phyloP scores from a whole-genome alignment of 2,888 invertebrate genomes.

The Chromoteleia sp. region DNA sequence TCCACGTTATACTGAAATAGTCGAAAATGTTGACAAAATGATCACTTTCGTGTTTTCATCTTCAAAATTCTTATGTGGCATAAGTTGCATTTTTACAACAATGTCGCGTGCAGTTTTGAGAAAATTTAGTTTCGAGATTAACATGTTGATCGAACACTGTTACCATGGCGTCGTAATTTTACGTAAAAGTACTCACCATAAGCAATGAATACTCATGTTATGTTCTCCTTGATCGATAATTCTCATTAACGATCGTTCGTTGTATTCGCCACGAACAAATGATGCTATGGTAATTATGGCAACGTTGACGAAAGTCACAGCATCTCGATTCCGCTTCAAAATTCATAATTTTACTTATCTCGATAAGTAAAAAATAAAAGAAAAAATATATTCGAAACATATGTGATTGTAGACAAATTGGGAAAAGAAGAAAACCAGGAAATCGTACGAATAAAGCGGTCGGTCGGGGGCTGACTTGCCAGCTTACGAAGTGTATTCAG shows the following conservation, averaged over 20 bases:
- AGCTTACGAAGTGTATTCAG: conserved; percentile 33
- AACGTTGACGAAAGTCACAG: conserved; percentile 3
- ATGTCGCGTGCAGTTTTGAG: conserved; percentile 6
- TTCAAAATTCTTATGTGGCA: not conserved
- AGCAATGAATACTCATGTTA: conserved; percentile 3
- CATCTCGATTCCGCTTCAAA: not conserved
- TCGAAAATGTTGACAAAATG: not conserved
- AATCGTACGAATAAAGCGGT: conserved; percentile 9
- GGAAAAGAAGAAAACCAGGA: not conserved
- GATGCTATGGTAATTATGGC: conserved; percentile 17
- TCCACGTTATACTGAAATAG: not conserved
- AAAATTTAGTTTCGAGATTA: conserved; percentile 20
- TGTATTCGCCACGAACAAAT: too few relatives aligned
- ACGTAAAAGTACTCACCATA: not conserved
- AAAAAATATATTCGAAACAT: too few relatives aligned
- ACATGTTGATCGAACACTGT: conserved; percentile 9
- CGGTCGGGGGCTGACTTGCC: not conserved
- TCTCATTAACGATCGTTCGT: not conserved
- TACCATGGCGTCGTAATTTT: conserved; percentile 1
- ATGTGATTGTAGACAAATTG: too few relatives aligned
- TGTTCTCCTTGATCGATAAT: conserved; percentile 2
- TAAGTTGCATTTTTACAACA: conserved; percentile 17
- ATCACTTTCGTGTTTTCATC: conserved; percentile 7
- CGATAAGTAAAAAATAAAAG: too few relatives aligned
- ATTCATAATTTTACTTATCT: too few relatives aligned